These are phyloP conservation scores for Agapostemon virescens DNA, from an alignment of 2,888 invertebrate genomes.

Conservation along the genomic window DNA sequence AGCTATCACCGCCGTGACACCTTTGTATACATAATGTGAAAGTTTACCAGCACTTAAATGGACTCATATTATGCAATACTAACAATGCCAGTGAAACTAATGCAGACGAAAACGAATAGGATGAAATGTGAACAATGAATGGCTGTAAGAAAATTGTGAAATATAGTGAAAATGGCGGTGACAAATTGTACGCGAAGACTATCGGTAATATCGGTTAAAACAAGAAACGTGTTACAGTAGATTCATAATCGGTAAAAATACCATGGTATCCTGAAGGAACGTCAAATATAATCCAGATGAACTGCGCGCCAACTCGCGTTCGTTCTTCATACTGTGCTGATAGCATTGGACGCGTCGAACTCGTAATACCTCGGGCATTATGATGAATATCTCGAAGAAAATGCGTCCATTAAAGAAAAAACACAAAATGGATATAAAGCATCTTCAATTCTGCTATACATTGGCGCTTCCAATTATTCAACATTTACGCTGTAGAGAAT, in stretches of 20 bases:
- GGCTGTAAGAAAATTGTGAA: conserved; percentile 7
- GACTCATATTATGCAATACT: background rate
- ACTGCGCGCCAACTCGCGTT: conserved; percentile 49
- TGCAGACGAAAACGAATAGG: background rate
- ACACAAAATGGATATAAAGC: background rate
- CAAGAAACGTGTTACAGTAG: conserved; percentile 52
- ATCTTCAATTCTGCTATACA: background rate
- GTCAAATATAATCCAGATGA: conserved; percentile 63
- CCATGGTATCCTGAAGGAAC: conserved; percentile 31
- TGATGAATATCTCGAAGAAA: conserved; percentile 49
- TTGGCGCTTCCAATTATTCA: conserved; percentile 18
- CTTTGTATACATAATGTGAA: too few relatives aligned
- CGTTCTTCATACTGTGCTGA: conserved; percentile 21
- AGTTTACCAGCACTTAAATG: too few relatives aligned
- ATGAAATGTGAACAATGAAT: background rate
- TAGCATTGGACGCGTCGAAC: conserved; percentile 44
- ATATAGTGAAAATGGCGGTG: background rate
- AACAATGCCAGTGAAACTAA: background rate
- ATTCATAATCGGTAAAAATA: conserved; percentile 52
- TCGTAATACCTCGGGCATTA: conserved; percentile 51
- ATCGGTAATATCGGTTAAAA: conserved; percentile 31
- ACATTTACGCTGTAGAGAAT: background rate
- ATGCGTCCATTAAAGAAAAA: background rate
- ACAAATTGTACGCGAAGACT: background rate
- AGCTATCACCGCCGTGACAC: too few relatives aligned